phyloP scores from a whole-genome alignment of 92 coral and sea anemone genomes.

The Ricordea florida region DNA sequence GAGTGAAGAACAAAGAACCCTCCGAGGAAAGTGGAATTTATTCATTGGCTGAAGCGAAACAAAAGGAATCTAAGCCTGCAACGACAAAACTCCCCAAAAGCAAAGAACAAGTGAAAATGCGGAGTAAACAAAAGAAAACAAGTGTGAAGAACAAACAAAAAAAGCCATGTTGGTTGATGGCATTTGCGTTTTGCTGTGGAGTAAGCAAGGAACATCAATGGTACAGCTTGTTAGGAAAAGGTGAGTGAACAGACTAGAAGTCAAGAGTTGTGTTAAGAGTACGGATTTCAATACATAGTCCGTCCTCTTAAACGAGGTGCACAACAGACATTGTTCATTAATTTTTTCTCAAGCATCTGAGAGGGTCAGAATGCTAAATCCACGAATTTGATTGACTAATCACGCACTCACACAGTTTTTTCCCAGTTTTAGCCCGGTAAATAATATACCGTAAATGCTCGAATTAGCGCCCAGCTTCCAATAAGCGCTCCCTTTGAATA shows the following conservation, averaged over 20 bases:
- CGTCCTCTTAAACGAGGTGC: too few relatives aligned
- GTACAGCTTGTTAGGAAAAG: conserved; percentile 44
- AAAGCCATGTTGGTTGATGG: conserved; percentile 18
- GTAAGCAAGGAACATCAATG: conserved; percentile 40
- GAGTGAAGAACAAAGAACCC: neutral
- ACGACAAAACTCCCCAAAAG: conserved; percentile 32
- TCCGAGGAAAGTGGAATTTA: neutral
- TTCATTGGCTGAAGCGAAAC: neutral
- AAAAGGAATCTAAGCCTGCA: conserved; percentile 14
- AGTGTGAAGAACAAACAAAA: neutral
- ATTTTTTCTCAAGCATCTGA: neutral
- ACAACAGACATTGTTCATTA: neutral
- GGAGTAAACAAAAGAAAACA: conserved; percentile 14
- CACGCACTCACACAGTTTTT: neutral
- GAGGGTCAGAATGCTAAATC: neutral
- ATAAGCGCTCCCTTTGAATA: too few relatives aligned
- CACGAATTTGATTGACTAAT: neutral
- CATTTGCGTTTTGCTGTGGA: conserved; percentile 55
- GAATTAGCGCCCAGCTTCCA: neutral
- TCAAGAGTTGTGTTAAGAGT: too few relatives aligned
- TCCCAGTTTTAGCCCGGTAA: neutral
- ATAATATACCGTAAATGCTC: neutral
- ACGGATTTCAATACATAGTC: too few relatives aligned
- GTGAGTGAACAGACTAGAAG: neutral
- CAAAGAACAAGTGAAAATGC: conserved; percentile 29